phyloP scores from a whole-genome alignment of 2,797 vertebrate genomes.

The Coreius guichenoti region DNA sequence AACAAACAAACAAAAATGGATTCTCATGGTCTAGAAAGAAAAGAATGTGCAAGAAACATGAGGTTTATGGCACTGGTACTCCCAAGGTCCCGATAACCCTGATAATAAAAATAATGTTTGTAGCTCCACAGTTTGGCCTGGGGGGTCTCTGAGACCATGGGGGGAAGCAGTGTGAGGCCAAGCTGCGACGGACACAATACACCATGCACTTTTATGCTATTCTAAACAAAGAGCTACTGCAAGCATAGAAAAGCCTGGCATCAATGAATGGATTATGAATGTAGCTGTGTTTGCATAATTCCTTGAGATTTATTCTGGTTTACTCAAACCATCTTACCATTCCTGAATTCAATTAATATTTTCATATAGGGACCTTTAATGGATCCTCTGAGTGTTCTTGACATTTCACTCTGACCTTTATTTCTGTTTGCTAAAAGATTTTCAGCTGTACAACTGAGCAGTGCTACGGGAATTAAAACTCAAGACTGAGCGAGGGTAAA shows the following conservation, averaged over 20 bases:
- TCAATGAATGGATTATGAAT: conserved; percentile 47
- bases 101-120: conserved; percentile 18
- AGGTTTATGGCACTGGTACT: conserved; percentile 55
- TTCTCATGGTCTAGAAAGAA: conserved; percentile 67
- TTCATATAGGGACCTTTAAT: conserved; percentile 47
- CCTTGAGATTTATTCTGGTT: conserved; percentile 1
- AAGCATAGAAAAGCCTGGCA: conserved; percentile 50
- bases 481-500: neutral
- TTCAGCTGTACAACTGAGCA: conserved; percentile 33
- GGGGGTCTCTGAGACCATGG: conserved; percentile 49
- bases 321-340: neutral
- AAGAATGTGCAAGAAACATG: conserved; percentile 61
- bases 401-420: conserved; percentile 64
- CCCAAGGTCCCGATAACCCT: conserved; percentile 47
- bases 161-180: conserved; percentile 54
- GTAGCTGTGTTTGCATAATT: conserved; percentile 37
- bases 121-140: conserved; percentile 27
- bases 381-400: conserved; percentile 53
- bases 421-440: conserved; percentile 52
- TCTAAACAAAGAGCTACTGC: conserved; percentile 53
- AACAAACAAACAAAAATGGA: conserved; percentile 65
- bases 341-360: conserved; percentile 19
- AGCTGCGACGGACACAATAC: conserved; percentile 59
- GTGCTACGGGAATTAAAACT: conserved; percentile 44
- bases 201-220: conserved; percentile 44